A percentile compares a stretch with the other conserved stretches of the same genome.
Evolutionary conservation across 2,797 vertebrate genomes (phyloP).

Genomic region (Hypotaenidia philippensis): DNA sequence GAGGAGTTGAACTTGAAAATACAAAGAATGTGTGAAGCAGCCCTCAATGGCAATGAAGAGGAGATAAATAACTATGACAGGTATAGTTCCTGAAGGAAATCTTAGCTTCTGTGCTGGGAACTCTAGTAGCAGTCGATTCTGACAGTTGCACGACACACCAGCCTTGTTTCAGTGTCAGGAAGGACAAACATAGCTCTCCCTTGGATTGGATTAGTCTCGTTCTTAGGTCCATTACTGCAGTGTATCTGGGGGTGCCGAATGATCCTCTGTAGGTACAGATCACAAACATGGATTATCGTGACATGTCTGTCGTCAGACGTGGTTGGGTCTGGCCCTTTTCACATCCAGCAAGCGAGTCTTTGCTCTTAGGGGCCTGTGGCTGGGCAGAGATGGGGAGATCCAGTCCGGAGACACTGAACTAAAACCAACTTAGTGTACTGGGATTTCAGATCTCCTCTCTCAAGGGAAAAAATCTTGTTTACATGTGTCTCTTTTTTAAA

Average conservation of each 20-base stretch:
- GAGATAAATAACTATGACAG: conserved; percentile 87
- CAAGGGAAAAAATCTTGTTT: not conserved
- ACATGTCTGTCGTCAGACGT: not conserved
- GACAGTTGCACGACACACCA: accelerated
- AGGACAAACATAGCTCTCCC: not conserved
- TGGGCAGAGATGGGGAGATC: not conserved
- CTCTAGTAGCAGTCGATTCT: not conserved
- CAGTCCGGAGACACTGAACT: not conserved
- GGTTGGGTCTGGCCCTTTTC: not conserved
- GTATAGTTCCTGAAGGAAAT: conserved; percentile 68
- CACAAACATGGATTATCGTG: accelerated
- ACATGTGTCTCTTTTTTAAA: not conserved
- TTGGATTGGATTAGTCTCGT: not conserved
- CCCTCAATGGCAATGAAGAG: conserved; percentile 91
- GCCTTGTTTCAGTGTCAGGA: not conserved
- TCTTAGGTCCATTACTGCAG: not conserved
- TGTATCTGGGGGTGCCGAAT: not conserved
- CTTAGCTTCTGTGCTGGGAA: not conserved
- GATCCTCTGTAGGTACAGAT: not conserved
- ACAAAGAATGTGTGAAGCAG: conserved; percentile 92
- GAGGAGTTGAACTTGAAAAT: conserved; percentile 94
- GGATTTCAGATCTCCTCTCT: not conserved
- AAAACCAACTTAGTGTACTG: accelerated
- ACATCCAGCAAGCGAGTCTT: not conserved
- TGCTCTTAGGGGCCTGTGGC: not conserved